Percentiles rank a stretch among this genome's conserved stretches.
These are phyloP conservation scores for Porites divaricata DNA, from an alignment of 92 coral and sea anemone species.

Conservation along the genomic window DNA sequence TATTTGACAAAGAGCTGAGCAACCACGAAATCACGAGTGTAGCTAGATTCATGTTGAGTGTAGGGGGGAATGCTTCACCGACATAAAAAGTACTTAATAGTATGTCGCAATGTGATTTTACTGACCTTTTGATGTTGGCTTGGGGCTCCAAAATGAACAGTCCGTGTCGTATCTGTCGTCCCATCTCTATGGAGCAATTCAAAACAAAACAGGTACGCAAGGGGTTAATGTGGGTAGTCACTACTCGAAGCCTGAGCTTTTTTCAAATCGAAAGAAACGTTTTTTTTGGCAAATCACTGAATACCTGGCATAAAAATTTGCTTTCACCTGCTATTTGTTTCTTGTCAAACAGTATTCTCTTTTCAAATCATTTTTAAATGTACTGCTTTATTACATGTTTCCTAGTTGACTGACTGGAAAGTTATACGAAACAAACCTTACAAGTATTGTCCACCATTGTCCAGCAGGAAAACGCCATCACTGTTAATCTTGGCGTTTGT, in stretches of 20 bases:
- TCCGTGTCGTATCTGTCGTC: constrained; percentile 95
- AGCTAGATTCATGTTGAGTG: too few species aligned
- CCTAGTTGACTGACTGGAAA: not conserved
- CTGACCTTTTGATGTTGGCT: constrained; percentile 83
- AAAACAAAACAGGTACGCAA: not conserved
- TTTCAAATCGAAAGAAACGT: too few species aligned
- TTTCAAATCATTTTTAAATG: too few species aligned
- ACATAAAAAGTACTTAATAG: too few species aligned
- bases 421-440: constrained; percentile 30
- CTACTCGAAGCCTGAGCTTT: not conserved
- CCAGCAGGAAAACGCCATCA: constrained; percentile 65
- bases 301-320: too few species aligned
- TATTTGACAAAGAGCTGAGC: too few species aligned
- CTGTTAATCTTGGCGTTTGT: constrained; percentile 73
- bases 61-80: too few species aligned
- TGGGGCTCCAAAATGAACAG: constrained; percentile 92
- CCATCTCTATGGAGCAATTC: constrained; percentile 75
- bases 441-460: constrained; percentile 89
- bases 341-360: too few species aligned
- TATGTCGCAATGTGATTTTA: not conserved
- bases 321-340: too few species aligned
- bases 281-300: too few species aligned
- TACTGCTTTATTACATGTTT: not conserved
- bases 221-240: not conserved
- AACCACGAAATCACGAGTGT: too few species aligned